phyloP scores from a whole-genome alignment of 2,888 invertebrate species.

The Bellardia pandia region DNA sequence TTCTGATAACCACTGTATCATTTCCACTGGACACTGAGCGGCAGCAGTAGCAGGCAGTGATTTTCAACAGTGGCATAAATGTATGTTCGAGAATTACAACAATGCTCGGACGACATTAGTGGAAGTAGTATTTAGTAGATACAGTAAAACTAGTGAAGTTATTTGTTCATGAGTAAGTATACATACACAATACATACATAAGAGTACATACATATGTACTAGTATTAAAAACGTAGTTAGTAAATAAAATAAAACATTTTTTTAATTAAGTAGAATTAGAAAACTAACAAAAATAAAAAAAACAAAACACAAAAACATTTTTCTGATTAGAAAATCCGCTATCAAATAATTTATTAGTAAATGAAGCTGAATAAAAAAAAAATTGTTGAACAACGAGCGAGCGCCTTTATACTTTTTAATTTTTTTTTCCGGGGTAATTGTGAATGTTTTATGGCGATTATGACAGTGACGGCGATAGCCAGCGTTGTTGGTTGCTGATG shows the following conservation, averaged over 20 bases:
- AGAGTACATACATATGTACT: too few relatives aligned
- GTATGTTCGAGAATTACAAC: neutral
- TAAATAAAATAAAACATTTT: conserved; percentile 75
- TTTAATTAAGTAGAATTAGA: conserved; percentile 81
- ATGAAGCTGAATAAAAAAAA: conserved; percentile 12
- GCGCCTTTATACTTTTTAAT: neutral
- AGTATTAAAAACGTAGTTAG: conserved; percentile 32
- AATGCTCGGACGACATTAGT: conserved; percentile 7
- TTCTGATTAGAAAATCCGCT: conserved; percentile 70
- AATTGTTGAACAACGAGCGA: conserved; percentile 38
- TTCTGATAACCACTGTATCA: conserved; percentile 9
- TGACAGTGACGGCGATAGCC: conserved; percentile 35
- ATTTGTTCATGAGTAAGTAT: neutral
- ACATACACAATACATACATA: too few relatives aligned
- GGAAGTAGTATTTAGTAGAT: conserved; percentile 2
- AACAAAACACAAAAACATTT: conserved; percentile 30
- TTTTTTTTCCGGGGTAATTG: conserved; percentile 10
- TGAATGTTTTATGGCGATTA: conserved; percentile 46
- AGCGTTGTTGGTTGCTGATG: conserved; percentile 21
- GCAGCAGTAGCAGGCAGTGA: neutral
- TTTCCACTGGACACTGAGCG: neutral
- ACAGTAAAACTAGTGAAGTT: conserved; percentile 18
- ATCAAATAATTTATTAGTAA: conserved; percentile 63
- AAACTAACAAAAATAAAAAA: conserved; percentile 47
- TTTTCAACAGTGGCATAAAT: conserved; percentile 19